These are phyloP conservation scores for Eudemis profundana DNA, from an alignment of 2,888 invertebrate species.

Conservation along the genomic window DNA sequence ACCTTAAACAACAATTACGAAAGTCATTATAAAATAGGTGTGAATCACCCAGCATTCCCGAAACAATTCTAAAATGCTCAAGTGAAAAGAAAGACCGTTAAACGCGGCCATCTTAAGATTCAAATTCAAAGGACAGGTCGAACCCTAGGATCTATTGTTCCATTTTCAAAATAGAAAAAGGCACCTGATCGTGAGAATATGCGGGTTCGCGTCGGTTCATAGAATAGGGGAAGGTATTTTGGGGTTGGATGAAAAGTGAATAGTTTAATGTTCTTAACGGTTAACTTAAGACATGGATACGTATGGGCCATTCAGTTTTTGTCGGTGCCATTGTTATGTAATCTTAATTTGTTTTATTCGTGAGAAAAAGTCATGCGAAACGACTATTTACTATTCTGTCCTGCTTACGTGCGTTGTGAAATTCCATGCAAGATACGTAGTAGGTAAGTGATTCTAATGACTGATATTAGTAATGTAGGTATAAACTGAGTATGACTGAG, in stretches of 20 bases:
- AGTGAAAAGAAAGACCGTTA: slow-evolving; percentile 60
- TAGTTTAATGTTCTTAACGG: slow-evolving; percentile 65
- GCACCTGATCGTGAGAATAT: slow-evolving; percentile 52
- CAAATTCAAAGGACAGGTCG: slow-evolving; percentile 58
- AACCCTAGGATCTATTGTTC: slow-evolving; percentile 57
- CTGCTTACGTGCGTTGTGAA: slow-evolving; percentile 31
- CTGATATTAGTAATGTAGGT: not conserved
- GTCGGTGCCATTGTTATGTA: slow-evolving; percentile 31
- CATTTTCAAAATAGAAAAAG: slow-evolving; percentile 57
- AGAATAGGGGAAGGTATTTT: slow-evolving; percentile 47
- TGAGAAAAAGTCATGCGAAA: slow-evolving; percentile 35
- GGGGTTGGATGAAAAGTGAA: slow-evolving; percentile 53
- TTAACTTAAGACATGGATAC: slow-evolving; percentile 55
- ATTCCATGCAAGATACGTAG: not conserved
- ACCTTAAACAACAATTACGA: no score
- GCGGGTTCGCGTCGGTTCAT: slow-evolving; percentile 37
- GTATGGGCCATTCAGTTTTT: slow-evolving; percentile 43
- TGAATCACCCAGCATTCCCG: slow-evolving; percentile 24
- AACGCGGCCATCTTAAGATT: slow-evolving; percentile 61
- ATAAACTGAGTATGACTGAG: no score
- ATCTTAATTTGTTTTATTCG: slow-evolving; percentile 43
- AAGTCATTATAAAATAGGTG: slow-evolving; percentile 26
- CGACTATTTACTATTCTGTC: slow-evolving; percentile 16
- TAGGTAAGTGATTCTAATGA: not conserved
- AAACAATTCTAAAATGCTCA: slow-evolving; percentile 27